A percentile compares a stretch with the other conserved stretches of the same genome.
These are phyloP conservation scores for Sebastes trivittatus DNA, from an alignment of 2,797 vertebrate genomes.

Conservation along the genomic window DNA sequence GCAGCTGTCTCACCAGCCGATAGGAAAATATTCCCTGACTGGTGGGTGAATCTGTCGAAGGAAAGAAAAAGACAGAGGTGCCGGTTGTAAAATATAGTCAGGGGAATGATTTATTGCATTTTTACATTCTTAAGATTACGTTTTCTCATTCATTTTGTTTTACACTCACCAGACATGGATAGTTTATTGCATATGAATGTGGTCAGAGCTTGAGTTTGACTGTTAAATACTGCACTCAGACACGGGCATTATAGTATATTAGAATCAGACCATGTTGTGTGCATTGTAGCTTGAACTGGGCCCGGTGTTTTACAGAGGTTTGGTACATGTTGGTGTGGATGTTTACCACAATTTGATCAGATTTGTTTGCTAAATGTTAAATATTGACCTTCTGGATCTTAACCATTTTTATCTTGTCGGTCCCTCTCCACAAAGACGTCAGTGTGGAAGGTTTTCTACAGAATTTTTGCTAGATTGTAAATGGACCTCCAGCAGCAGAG, in stretches of 20 bases:
- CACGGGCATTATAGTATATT: neutral
- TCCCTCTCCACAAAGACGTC: neutral
- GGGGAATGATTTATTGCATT: constrained; percentile 51
- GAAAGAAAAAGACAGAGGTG: constrained; percentile 19
- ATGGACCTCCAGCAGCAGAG: neutral
- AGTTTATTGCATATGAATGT: neutral
- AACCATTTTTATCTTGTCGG: neutral
- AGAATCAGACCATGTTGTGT: neutral
- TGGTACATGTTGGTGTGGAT: neutral
- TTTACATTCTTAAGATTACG: constrained; percentile 53
- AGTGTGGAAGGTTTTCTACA: neutral
- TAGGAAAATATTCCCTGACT: constrained; percentile 42
- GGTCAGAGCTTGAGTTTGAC: constrained; percentile 4
- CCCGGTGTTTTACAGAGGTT: neutral
- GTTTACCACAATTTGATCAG: neutral
- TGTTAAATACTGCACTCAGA: constrained; percentile 20
- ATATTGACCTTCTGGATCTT: neutral
- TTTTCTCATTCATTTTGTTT: constrained; percentile 21
- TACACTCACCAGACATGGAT: constrained; percentile 3
- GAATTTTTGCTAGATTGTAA: neutral
- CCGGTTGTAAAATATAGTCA: constrained; percentile 41
- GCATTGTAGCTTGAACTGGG: neutral
- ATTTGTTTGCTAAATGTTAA: neutral
- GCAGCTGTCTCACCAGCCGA: constrained; percentile 59
- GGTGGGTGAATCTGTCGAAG: constrained; percentile 40